Conservation (phyloP, 2,113 vertebrate species). For the Laticauda laticaudata region DNA sequence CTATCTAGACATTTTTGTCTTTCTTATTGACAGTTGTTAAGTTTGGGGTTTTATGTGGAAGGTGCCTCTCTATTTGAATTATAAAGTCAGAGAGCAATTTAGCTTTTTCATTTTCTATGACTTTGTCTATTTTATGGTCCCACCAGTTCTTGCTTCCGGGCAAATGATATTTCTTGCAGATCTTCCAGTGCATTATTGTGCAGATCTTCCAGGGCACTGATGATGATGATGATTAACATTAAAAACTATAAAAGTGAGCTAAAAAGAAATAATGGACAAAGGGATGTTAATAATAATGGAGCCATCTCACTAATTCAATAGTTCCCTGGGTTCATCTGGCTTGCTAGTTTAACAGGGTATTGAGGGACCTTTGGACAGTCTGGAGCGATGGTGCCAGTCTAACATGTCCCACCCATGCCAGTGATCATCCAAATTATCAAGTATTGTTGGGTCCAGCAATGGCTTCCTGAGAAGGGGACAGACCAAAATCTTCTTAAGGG, state of each 20-base stretch:
- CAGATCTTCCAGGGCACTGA: background rate
- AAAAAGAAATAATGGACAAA: background rate
- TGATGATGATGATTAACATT: background rate
- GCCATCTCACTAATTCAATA: background rate
- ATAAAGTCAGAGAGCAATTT: background rate
- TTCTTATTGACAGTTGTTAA: background rate
- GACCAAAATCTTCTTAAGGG: background rate
- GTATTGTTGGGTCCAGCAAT: background rate
- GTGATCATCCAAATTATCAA: background rate
- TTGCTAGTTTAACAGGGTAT: background rate
- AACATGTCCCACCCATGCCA: background rate
- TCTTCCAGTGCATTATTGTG: background rate
- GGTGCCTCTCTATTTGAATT: background rate
- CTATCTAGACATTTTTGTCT: background rate
- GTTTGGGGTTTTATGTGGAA: background rate
- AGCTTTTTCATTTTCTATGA: background rate
- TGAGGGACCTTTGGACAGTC: background rate
- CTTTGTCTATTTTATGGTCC: background rate
- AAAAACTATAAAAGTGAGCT: background rate
- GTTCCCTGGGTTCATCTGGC: background rate
- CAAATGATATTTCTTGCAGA: no score
- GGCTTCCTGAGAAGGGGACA: background rate
- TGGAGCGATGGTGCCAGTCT: background rate
- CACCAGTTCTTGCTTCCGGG: background rate
- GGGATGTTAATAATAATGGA: background rate